Evolutionary conservation across 2,888 invertebrate species (phyloP), one percentile per base, ranked within the genome.

Genomic region (Chrysolina americana): DNA sequence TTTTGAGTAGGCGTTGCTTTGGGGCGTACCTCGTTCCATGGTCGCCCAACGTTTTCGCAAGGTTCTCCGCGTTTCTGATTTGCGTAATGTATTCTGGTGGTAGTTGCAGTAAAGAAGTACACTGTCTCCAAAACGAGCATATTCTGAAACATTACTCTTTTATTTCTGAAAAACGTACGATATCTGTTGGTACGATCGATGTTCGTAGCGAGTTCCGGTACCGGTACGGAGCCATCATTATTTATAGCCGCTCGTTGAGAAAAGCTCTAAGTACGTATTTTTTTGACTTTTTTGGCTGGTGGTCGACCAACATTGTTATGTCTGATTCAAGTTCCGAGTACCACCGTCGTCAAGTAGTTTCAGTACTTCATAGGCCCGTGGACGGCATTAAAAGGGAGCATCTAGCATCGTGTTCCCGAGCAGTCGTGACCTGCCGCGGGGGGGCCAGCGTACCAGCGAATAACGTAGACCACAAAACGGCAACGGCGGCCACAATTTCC

Each of bases 361-460:
- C 48, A 48, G 48, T 64, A 65, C 65, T 64, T 21, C 71, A 78
- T 76, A 80, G 78, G 53, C 81, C 81, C 78, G 81, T 80, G 82
- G 82, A 80, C 82, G 83, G 83, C 82, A 86, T 81, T 86, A 85
- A 86, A 86, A 87, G 86, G 86, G 86, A 86, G 84, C 85, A 85
- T 85, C 85, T 85, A 85, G 83, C 85, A 84, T 86, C 87, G 86
- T 86, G 87, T 86, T 86, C 85, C 85, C 86, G 87, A 86, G 86
- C 86, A 86, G 83, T 87, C 74, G 83, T 62, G 53, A 47, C 41
- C 79, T 81, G 73, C 72, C 65, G 78, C 74, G 78, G 75, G 77
- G 36, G 79, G 76, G 78, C 59, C 74, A 15, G 13, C 11, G 44
- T 44, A 75, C 73, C 79, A 79, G 79, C 79, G 79, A 79, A 71